These are phyloP conservation scores for Palythoa grandiflora DNA, from an alignment of 92 coral and sea anemone species.

Conservation along the genomic window DNA sequence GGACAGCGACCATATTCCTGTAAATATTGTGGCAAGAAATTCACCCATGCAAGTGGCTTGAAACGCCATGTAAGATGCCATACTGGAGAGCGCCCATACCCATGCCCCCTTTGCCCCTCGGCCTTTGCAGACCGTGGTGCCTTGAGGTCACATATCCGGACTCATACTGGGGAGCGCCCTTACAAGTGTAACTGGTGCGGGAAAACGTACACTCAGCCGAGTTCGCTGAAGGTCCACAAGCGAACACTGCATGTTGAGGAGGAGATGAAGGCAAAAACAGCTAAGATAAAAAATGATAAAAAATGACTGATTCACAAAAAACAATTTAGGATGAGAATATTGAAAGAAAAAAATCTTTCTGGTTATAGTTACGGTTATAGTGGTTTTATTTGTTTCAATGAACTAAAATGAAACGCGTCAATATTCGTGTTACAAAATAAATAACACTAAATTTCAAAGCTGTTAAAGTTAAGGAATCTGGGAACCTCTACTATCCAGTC, in stretches of 20 bases:
- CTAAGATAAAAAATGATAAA: constrained; percentile 13
- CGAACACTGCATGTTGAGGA: constrained; percentile 68
- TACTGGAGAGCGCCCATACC: constrained; percentile 75
- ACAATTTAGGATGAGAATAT: too few relatives aligned
- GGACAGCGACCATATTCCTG: constrained; percentile 78
- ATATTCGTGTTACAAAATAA: too few relatives aligned
- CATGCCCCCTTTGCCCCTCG: constrained; percentile 72
- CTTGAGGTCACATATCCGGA: constrained; percentile 69
- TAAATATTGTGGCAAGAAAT: constrained; percentile 69
- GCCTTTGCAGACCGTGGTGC: constrained; percentile 82
- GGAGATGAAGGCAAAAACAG: constrained; percentile 31
- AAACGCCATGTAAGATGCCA: constrained; percentile 81
- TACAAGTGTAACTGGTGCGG: constrained; percentile 68
- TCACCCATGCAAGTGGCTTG: constrained; percentile 76
- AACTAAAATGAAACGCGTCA: neutral
- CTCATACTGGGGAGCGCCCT: constrained; percentile 78
- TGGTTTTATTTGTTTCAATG: neutral
- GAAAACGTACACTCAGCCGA: constrained; percentile 73
- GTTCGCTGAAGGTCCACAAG: constrained; percentile 72
- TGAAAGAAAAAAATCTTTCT: too few relatives aligned
- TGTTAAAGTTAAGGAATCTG: too few relatives aligned
- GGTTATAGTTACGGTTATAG: neutral
- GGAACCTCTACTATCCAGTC: too few relatives aligned
- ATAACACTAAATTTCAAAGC: too few relatives aligned
- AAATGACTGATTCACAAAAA: neutral